phyloP scores from a whole-genome alignment of 2,797 vertebrate species.

The Acomys russatus region DNA sequence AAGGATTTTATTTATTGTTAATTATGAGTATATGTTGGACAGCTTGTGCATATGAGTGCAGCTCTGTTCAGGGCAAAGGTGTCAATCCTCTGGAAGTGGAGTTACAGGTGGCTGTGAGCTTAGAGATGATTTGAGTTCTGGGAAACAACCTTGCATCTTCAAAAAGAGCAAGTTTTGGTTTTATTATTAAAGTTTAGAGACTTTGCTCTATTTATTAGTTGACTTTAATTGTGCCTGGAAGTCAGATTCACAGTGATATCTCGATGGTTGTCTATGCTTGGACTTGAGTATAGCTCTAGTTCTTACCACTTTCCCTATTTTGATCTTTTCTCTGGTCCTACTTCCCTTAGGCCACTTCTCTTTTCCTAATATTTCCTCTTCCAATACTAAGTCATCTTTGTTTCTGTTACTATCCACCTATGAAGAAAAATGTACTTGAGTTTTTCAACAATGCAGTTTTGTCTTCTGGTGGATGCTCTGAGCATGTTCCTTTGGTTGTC shows the following conservation, averaged over 20 bases:
- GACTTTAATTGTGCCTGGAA: not conserved
- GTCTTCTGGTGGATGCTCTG: not conserved
- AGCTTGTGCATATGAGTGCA: not conserved
- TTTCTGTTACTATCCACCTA: not conserved
- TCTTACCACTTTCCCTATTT: not conserved
- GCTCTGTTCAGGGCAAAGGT: not conserved
- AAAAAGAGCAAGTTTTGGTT: not conserved
- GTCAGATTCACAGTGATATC: not conserved
- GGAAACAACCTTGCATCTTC: too few species aligned
- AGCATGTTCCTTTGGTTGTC: not conserved
- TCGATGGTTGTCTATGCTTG: fast-evolving
- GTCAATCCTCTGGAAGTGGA: too few species aligned
- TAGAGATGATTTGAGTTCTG: not conserved
- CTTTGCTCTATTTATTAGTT: not conserved
- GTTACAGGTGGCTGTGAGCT: not conserved
- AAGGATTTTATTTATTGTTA: not conserved
- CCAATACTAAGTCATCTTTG: not conserved
- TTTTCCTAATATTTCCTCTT: not conserved
- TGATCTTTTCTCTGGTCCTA: too few species aligned
- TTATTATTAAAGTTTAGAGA: not conserved
- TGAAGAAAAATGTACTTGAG: not conserved
- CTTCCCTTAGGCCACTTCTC: not conserved
- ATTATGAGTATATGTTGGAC: too few species aligned
- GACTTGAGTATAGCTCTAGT: too few species aligned
- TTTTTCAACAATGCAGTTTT: not conserved